Evolutionary conservation across 2,888 invertebrate genomes (phyloP).

Genomic region (Spodoptera exigua): DNA sequence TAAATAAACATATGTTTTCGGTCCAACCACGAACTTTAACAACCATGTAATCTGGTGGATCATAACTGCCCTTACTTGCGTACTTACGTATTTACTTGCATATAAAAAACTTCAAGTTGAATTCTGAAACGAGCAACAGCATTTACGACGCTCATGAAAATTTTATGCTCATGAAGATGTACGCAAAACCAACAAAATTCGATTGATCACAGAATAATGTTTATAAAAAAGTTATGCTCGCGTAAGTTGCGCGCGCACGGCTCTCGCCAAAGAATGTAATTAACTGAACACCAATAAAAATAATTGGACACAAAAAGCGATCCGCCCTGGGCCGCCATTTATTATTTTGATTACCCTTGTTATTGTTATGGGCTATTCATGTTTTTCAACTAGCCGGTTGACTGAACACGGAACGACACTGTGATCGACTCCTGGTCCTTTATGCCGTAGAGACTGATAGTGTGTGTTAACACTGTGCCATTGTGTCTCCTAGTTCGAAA

Average conservation of each 20-base stretch:
- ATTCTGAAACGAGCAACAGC: slow-evolving; percentile 22
- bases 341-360: slow-evolving; percentile 85
- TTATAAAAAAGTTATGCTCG: slow-evolving; percentile 56
- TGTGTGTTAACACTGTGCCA: slow-evolving; percentile 52
- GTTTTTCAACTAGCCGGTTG: slow-evolving; percentile 63
- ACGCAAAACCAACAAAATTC: slow-evolving; percentile 55
- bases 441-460: slow-evolving; percentile 11
- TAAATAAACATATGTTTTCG: no score
- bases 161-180: slow-evolving; percentile 49
- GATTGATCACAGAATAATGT: slow-evolving; percentile 58
- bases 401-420: slow-evolving; percentile 53
- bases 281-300: slow-evolving; percentile 86
- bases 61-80: slow-evolving; percentile 11
- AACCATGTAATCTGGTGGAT: slow-evolving; percentile 1
- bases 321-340: slow-evolving; percentile 80
- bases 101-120: slow-evolving; percentile 13
- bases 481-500: slow-evolving; percentile 53
- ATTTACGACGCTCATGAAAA: slow-evolving; percentile 47
- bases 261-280: slow-evolving; percentile 83
- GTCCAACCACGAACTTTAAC: neutral
- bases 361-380: slow-evolving; percentile 75
- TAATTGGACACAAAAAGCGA: slow-evolving; percentile 85
- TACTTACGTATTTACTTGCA: slow-evolving; percentile 29
- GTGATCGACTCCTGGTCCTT: slow-evolving; percentile 33
- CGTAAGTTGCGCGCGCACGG: slow-evolving; percentile 67